These are phyloP conservation scores for Cotesia congregata DNA, from an alignment of 2,888 invertebrate genomes.

Conservation along the genomic window DNA sequence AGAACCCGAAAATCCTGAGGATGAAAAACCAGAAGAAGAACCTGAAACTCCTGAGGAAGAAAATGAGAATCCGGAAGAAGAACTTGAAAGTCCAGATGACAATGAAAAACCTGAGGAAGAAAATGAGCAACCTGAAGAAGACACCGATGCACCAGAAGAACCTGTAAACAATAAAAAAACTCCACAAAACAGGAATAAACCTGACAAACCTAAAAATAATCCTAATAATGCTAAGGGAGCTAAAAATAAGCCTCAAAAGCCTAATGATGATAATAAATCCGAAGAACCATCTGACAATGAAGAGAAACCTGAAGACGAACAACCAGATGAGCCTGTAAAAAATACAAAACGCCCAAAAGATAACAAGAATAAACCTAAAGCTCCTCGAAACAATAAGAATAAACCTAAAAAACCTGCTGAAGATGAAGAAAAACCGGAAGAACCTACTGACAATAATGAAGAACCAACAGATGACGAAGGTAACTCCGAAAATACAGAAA, in stretches of 20 bases:
- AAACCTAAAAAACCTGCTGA: constrained; percentile 10
- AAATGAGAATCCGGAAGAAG: not conserved
- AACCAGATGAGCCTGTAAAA: not conserved
- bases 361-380: too few species aligned
- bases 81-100: not conserved
- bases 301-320: constrained; percentile 15
- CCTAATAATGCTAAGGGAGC: constrained; percentile 17
- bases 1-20: not conserved
- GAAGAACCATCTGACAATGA: constrained; percentile 24
- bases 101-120: not conserved
- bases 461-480: not conserved
- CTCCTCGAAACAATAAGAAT: constrained; percentile 8
- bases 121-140: not conserved
- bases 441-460: not conserved
- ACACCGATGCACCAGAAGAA: constrained; percentile 28
- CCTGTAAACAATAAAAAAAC: constrained; percentile 34
- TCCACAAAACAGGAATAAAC: constrained; percentile 22
- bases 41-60: not conserved
- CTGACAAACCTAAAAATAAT: constrained; percentile 23
- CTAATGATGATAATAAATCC: constrained; percentile 4
- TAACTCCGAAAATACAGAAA: too few species aligned
- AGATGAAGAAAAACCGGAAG: constrained; percentile 23
- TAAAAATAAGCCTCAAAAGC: not conserved
- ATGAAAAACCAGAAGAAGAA: not conserved
- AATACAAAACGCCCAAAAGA: too few species aligned